Evolutionary conservation across 2,113 vertebrate species (phyloP), one percentile per base, ranked within the genome.

Genomic region (Dunckerocampus dactyliophorus): DNA sequence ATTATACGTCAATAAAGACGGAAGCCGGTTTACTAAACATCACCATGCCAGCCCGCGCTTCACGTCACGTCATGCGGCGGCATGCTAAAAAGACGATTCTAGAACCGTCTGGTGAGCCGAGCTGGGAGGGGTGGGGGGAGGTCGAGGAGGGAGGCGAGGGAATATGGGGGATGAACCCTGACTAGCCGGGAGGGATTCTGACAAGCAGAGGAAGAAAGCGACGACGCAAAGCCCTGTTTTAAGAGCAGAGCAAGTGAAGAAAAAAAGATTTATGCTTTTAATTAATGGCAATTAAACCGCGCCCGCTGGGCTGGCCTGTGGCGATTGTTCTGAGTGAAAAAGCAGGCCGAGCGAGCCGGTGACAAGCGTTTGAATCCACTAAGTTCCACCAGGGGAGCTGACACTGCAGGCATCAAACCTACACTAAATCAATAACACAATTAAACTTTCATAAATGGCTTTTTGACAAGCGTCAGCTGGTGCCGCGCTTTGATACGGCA

Each of bases 281-380:
- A 99, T 99, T 98, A 99, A 97, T 95, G 93, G 96, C 97, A 99
- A 99, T 99, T 99, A 99, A 98, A 99, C 92, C 96, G 90, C 98
- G 97, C 94, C 97, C 96, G 94, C 94, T 92, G 94, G 97, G 94
- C 94, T 96, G 95, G 94, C 97, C 97, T 91, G 91, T 96, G 95
- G 97, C 97, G 91, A 97, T 95, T 96, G 95, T 97, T 97, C 94
- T 92, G 90, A 92, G 93, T 91, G 93, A 94, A 97, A 97, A 34
- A 96, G 93, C 92, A 95, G 95, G 94, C 93, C 92, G 93, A 92
- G 93, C 92, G 93, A 93, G 95, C 96, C 92, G 93, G 95, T 96
- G 96, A 98, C 95, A 97, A 96, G 95, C 94, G 95, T 95, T 96
- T 97, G 93, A 95, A 97, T 97, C 94, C 92, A 93, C 94, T 98